A percentile compares a stretch with the other conserved stretches of the same genome.
Conservation (phyloP, 2,113 vertebrate genomes). For the Sigmodon hispidus region DNA sequence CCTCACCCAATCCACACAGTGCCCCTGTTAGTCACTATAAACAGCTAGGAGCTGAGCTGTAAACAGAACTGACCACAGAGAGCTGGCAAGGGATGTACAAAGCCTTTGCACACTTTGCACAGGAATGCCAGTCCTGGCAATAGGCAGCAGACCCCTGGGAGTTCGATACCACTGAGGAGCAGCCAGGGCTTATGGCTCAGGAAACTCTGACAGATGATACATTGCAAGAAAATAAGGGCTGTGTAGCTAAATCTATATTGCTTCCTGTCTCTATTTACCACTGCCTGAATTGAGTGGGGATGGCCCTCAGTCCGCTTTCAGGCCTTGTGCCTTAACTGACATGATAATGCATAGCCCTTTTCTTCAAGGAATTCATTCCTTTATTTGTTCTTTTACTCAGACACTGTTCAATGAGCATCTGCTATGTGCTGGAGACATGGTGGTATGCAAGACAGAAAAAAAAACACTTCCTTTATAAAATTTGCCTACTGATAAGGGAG, state of each 20-base stretch:
- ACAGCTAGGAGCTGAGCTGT: not conserved
- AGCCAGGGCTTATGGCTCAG: not conserved
- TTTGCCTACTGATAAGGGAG: not conserved
- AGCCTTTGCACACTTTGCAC: not conserved
- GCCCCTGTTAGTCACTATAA: not conserved
- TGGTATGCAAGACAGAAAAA: not conserved
- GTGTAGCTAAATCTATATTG: not conserved
- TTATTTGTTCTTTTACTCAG: not conserved
- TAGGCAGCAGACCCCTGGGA: not conserved
- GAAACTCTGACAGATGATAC: not conserved
- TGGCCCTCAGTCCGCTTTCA: not conserved
- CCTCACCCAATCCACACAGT: conserved; percentile 20
- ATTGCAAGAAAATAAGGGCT: not conserved
- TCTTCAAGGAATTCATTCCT: not conserved
- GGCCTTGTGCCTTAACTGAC: not conserved
- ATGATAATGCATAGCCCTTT: not conserved
- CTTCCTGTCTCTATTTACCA: not conserved
- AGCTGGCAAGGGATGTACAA: not conserved
- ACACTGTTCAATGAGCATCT: not conserved
- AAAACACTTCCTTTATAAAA: not conserved
- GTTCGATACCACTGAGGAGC: not conserved
- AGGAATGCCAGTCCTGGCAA: not conserved
- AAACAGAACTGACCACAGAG: conserved; percentile 40
- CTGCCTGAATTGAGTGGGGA: not conserved
- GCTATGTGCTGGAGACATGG: not conserved